Conservation (phyloP, 2,797 vertebrate species). For the Hypotaenidia philippensis region DNA sequence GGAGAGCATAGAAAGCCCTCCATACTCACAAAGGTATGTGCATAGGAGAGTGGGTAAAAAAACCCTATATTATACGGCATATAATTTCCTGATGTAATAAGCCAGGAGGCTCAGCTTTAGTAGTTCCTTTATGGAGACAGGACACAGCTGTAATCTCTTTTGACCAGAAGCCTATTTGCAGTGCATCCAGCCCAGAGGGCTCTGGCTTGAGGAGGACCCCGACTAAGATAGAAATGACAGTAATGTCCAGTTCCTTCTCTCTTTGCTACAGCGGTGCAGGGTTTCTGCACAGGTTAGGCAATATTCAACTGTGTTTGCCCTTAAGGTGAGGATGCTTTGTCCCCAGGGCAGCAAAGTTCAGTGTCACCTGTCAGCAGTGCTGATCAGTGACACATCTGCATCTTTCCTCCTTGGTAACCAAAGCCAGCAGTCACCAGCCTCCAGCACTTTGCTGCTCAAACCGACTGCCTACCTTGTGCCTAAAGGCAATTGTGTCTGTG, state of each 20-base stretch:
- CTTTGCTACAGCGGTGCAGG: not conserved
- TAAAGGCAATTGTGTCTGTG: accelerated
- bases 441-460: not conserved
- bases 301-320: not conserved
- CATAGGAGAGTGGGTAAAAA: not conserved
- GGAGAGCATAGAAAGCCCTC: not conserved
- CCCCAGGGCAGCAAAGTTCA: not conserved
- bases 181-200: not conserved
- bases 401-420: not conserved
- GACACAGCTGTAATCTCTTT: not conserved
- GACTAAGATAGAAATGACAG: not conserved
- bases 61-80: not conserved
- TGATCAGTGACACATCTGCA: not conserved
- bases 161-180: not conserved
- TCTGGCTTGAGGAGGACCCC: not conserved
- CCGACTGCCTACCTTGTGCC: not conserved
- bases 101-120: not conserved
- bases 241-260: not conserved
- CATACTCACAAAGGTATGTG: not conserved
- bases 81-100: not conserved
- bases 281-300: not conserved
- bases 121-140: not conserved
- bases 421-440: not conserved
- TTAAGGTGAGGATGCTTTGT: not conserved
- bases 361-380: not conserved